phyloP scores from a whole-genome alignment of 2,888 invertebrate genomes.

The Cartodere bifasciata region DNA sequence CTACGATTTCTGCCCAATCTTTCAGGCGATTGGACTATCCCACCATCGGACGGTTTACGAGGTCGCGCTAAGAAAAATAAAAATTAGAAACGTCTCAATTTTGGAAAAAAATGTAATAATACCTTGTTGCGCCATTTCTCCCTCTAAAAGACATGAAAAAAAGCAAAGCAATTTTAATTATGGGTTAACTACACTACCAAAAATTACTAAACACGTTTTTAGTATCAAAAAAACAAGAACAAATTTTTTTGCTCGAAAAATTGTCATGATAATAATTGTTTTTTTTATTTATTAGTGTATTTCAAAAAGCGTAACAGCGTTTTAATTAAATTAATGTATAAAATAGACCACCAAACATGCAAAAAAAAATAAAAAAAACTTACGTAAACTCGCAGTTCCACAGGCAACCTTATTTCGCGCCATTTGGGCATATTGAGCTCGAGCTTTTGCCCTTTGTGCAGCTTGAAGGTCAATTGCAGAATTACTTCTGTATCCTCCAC shows the following conservation, averaged over 20 bases:
- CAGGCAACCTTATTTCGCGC: constrained; percentile 59
- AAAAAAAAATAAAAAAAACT: too few species aligned
- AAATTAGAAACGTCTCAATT: constrained; percentile 3
- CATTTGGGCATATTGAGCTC: constrained; percentile 72
- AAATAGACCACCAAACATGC: too few species aligned
- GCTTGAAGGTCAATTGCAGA: constrained; percentile 91
- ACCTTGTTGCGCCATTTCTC: constrained; percentile 54
- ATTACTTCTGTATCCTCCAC: constrained; percentile 62
- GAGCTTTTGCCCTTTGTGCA: constrained; percentile 73
- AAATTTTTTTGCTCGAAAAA: too few species aligned
- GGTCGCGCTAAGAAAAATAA: constrained; percentile 44
- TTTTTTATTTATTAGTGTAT: too few species aligned
- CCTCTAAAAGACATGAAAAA: constrained; percentile 40
- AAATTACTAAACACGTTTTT: too few species aligned
- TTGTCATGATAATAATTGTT: too few species aligned
- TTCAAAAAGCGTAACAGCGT: too few species aligned
- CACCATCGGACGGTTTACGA: constrained; percentile 44
- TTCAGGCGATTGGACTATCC: constrained; percentile 47
- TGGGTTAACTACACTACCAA: too few species aligned
- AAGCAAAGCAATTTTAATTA: constrained; percentile 17
- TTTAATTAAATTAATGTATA: too few species aligned
- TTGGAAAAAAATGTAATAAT: constrained; percentile 21
- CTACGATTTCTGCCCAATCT: constrained; percentile 44
- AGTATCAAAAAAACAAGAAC: too few species aligned
- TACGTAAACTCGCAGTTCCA: constrained; percentile 57